Percentiles rank a stretch among this genome's conserved stretches.
Evolutionary conservation across 2,797 vertebrate genomes (phyloP).

Genomic region (Agapornis canus): DNA sequence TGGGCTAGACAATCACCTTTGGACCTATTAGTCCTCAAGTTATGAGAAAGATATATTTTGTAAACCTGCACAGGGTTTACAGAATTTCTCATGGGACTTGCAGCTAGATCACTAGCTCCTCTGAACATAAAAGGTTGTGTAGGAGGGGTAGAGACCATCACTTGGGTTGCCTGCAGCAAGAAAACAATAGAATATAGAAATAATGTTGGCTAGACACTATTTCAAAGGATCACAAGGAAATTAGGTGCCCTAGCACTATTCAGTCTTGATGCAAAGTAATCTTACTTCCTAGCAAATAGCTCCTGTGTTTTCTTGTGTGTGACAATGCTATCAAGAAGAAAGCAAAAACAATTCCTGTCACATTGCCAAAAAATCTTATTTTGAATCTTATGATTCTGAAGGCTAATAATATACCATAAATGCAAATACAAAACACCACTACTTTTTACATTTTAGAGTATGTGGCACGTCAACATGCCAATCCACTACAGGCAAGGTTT

Average conservation of each 20-base stretch:
- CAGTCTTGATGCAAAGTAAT: not conserved
- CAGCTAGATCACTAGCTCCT: not conserved
- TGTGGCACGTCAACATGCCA: not conserved
- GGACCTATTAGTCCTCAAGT: not conserved
- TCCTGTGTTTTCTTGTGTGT: not conserved
- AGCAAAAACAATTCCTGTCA: not conserved
- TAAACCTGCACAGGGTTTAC: not conserved
- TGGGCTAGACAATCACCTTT: not conserved
- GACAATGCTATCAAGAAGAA: not conserved
- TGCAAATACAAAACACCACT: not conserved
- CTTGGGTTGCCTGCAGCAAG: not conserved
- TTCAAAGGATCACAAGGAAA: not conserved
- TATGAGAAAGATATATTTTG: not conserved
- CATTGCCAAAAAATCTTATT: not conserved
- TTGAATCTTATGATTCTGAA: not conserved
- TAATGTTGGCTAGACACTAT: not conserved
- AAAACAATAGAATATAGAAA: not conserved
- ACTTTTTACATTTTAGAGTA: not conserved
- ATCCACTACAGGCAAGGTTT: not conserved
- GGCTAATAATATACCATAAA: not conserved
- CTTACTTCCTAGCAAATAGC: not conserved
- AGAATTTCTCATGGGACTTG: not conserved
- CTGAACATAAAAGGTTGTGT: not conserved
- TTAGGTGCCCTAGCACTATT: not conserved
- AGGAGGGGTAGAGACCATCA: not conserved